Evolutionary conservation across 1,140 invertebrate genomes (phyloP), one percentile per base, ranked within the genome.

Genomic region (Argopecten irradians): DNA sequence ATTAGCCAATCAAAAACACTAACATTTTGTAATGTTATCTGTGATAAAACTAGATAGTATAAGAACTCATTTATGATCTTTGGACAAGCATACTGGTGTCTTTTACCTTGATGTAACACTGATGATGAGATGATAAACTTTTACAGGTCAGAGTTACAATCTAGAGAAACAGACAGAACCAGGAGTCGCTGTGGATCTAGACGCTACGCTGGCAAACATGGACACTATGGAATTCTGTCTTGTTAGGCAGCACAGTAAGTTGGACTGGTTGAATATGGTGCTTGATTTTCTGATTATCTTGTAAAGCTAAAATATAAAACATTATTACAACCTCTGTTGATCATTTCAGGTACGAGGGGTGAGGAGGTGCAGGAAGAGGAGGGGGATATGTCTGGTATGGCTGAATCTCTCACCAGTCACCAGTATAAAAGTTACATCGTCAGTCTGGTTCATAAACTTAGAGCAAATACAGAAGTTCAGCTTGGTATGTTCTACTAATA

Each of bases 371-470:
- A 90, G 28, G 84, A 83, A 11, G 89, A 89, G 46, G 88, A 89
- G 7, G 88, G 86, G n/a, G 92, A 91, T 14, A 90, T 85, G 83
- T 94, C 92, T 1, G 84, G 85, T 11, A 89, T 93, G 85, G 94
- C 93, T 0, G 93, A 93, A 35, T 93, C 93, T 0, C 88, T 95
- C 28, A 95, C 92, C 19, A 94, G 94, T 90, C 94, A 94, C 83
- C 95, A 95, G 87, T 98, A 98, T 95, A 97, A 98, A 93, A 97
- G 97, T 1, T 99, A 97, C 94, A 97, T 97, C 93, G 97, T 98
- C 2, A 96, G 96, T 90, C 96, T 98, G 90, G 96, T 98, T 34
- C 97, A 97, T 93, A 98, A 97, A 96, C 96, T 98, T 55, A 95
- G 97, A 92, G 96, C 97, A 14, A 98, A 97, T 94, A 97, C 97